Percentiles rank a stretch among this genome's conserved stretches.
Evolutionary conservation across 2,797 vertebrate species (phyloP).

Genomic region (Ctenosaura bakeri): DNA sequence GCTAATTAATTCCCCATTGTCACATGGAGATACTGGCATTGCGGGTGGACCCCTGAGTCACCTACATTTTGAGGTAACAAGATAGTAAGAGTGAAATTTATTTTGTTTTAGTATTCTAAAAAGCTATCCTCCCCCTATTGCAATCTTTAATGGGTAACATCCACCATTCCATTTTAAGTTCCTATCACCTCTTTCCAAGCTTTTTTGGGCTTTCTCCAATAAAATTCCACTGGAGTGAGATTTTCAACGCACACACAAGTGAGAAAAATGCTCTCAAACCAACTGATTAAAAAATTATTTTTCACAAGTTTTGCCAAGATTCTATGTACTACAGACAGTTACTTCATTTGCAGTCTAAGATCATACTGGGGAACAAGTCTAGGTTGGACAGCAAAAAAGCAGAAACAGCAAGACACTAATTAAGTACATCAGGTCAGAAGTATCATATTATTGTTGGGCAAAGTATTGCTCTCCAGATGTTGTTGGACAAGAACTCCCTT

Average conservation of each 20-base stretch:
- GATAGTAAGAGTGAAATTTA: background rate
- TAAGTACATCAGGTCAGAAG: background rate
- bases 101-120: background rate
- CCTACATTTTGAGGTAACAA: too few relatives aligned
- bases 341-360: background rate
- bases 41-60: too few relatives aligned
- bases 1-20: too few relatives aligned
- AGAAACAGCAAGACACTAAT: background rate
- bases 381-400: background rate
- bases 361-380: too few relatives aligned
- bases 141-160: background rate
- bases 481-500: too few relatives aligned
- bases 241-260: background rate
- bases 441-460: too few relatives aligned
- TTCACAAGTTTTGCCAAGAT: background rate
- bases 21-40: too few relatives aligned
- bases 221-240: background rate
- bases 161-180: background rate
- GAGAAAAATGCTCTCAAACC: background rate
- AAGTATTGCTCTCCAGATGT: too few relatives aligned
- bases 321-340: background rate
- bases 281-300: background rate
- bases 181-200: background rate
- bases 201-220: background rate
- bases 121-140: background rate